Conservation (phyloP, 1,140 invertebrate species). For the Listronotus oregonensis region DNA sequence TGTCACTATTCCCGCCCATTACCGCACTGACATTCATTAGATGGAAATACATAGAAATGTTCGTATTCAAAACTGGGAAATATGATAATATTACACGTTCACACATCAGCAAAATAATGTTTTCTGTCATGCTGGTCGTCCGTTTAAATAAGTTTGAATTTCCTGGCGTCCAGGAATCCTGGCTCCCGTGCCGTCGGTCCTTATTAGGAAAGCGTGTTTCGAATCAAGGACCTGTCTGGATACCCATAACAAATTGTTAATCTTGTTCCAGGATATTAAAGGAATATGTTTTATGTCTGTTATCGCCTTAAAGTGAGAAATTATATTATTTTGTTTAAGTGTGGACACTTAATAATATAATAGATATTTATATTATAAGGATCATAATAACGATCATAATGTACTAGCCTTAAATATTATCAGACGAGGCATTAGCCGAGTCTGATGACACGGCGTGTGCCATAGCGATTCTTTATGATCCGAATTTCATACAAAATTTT, state of each 20-base stretch:
- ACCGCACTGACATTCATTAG: no score
- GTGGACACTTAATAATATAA: no score
- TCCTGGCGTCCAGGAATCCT: conserved; percentile 33
- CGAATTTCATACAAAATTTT: no score
- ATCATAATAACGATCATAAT: no score
- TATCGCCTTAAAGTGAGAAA: conserved; percentile 1
- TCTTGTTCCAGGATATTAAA: conserved; percentile 45
- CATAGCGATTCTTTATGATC: no score
- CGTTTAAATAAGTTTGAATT: conserved; percentile 35
- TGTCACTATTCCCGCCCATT: no score
- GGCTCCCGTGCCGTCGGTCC: conserved; percentile 27
- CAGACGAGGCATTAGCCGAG: no score
- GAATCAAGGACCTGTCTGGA: conserved; percentile 39
- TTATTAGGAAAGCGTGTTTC: conserved; percentile 42
- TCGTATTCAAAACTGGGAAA: conserved; percentile 2
- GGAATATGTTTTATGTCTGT: conserved; percentile 35
- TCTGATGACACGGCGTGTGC: no score
- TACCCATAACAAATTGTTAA: conserved; percentile 44
- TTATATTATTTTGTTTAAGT: no score
- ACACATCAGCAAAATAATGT: conserved; percentile 33
- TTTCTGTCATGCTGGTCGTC: conserved; percentile 28
- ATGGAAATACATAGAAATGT: not conserved
- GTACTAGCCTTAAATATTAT: no score
- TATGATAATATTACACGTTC: conserved; percentile 18
- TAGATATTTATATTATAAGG: no score